Evolutionary conservation across 2,113 vertebrate genomes (phyloP).

Genomic region (Eolophus roseicapilla): DNA sequence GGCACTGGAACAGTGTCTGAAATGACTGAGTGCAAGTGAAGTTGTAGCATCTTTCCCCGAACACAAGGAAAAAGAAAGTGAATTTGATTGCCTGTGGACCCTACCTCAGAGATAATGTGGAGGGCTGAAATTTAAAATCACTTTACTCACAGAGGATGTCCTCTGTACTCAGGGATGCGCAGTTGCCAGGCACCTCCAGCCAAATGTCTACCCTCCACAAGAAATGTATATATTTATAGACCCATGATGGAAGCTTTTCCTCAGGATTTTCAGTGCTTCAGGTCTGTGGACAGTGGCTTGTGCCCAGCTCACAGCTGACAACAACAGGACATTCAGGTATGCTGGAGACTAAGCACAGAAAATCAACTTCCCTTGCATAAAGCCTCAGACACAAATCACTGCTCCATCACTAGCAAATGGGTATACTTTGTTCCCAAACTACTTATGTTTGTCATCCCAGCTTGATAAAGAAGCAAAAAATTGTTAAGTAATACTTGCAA

Average conservation of each 20-base stretch:
- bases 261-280: not conserved
- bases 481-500: not conserved
- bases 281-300: rapidly evolving
- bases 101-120: not conserved
- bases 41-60: not conserved
- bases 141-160: not conserved
- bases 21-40: not conserved
- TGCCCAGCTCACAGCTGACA: not conserved
- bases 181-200: not conserved
- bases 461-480: not conserved
- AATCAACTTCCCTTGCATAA: not conserved
- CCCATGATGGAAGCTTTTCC: not conserved
- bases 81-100: not conserved
- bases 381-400: not conserved
- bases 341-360: not conserved
- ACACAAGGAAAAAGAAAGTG: not conserved
- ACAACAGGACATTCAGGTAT: not conserved
- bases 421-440: not conserved
- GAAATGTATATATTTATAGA: not conserved
- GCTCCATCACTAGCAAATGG: not conserved
- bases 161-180: not conserved
- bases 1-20: not conserved
- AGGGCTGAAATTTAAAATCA: not conserved
- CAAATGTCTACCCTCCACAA: not conserved
- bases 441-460: rapidly evolving